These are phyloP conservation scores for Florisuga fusca DNA, from an alignment of 2,797 vertebrate species.

Conservation along the genomic window DNA sequence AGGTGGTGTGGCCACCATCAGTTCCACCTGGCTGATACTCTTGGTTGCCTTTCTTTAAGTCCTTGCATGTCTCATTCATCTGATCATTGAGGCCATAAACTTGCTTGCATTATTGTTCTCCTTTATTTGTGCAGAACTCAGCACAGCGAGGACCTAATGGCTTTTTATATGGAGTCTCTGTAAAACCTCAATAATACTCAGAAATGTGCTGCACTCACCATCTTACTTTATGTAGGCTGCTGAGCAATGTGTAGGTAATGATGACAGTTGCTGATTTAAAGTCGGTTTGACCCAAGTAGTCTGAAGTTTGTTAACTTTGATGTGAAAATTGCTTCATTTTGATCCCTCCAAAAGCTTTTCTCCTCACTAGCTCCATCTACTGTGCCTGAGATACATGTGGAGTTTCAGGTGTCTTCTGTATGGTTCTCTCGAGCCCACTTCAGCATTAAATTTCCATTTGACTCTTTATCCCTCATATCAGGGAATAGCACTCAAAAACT, in stretches of 20 bases:
- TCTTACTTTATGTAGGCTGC: not conserved
- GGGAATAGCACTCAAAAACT: not conserved
- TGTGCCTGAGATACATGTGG: not conserved
- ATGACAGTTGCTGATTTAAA: not conserved
- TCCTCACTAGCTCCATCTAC: not conserved
- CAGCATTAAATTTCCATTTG: not conserved
- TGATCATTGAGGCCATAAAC: not conserved
- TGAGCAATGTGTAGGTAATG: not conserved
- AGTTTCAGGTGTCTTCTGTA: not conserved
- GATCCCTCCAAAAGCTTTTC: not conserved
- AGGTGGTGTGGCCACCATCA: not conserved
- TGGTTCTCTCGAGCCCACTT: not conserved
- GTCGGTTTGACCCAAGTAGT: not conserved
- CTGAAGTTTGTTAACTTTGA: not conserved
- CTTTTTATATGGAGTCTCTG: not conserved
- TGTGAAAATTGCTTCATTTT: not conserved
- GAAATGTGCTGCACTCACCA: not conserved
- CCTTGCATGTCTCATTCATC: not conserved
- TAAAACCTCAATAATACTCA: not conserved
- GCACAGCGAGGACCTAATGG: not conserved
- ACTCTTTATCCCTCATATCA: not conserved
- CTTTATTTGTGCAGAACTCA: not conserved
- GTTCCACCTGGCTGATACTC: not conserved
- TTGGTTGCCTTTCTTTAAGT: not conserved
- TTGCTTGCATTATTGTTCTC: not conserved